Evolutionary conservation across 2,113 vertebrate genomes (phyloP), one percentile per base, ranked within the genome.

Genomic region (Laticauda laticaudata): DNA sequence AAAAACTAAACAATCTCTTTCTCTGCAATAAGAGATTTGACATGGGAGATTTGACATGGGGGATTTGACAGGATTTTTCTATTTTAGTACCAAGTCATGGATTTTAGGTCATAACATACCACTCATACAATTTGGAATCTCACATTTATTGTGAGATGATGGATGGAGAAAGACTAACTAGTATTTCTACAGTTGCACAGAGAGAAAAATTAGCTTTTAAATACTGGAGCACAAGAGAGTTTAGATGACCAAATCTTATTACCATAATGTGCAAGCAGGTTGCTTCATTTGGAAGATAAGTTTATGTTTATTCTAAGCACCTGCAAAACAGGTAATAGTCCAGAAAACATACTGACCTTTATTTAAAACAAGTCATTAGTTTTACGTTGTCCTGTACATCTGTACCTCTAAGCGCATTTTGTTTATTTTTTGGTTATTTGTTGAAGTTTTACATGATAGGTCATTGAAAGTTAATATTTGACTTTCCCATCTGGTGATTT

Each of bases 371-470:
- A 57, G 11, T 9, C 21, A 81, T 81, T 81, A 8, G 1, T 4
- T 86, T 91, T 91, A 15, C 6, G 18, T 48, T 86, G 54, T 12
- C 54, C 26, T 43, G 34, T 29, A 26, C 51, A 87, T 92, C 29
- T 39, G 53, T n/a, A 24, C 1, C 39, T 64, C 29, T 64, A 53
- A 48, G 24, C 59, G 34, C 61, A 43, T 81, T 81, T 43, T 81
- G 34, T 81, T 81, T 81, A 39, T 81, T 34, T 59, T 91, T 20
- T 29, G 85, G 92, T 10, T 87, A 88, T 53, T 64, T 91, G 69
- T 24, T 93, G 92, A 92, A 93, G 24, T 81, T 91, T 89, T 21
- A 91, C 94, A 75, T 95, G 92, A 59, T 93, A 75, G 94, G 54
- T 92, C 86, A 61, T 23, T 14, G 59, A 94, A 91, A 90, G 69